Conservation (phyloP, 2,888 invertebrate species). For the Hyppa rectilinea region DNA sequence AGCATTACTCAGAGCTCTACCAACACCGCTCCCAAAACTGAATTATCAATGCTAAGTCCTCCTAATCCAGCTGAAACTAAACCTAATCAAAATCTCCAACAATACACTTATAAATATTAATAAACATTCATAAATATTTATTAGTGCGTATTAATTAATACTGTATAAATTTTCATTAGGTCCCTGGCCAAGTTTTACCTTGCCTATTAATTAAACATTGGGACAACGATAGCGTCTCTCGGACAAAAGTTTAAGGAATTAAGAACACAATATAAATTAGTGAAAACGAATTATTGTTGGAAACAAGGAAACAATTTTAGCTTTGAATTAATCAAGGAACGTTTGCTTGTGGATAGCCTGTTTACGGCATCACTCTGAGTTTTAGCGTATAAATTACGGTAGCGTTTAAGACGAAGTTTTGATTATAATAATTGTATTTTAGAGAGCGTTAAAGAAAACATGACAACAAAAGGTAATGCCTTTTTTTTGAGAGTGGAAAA, state of each 20-base stretch:
- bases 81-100: conserved; percentile 49
- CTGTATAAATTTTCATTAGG: conserved; percentile 75
- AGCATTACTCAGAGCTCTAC: neutral
- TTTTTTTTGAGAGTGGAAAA: too few species aligned
- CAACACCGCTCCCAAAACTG: neutral
- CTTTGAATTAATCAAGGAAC: conserved; percentile 63
- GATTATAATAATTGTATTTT: neutral
- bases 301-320: conserved; percentile 81
- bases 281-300: conserved; percentile 80
- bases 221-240: conserved; percentile 72
- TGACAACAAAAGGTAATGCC: too few species aligned
- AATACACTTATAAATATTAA: conserved; percentile 57
- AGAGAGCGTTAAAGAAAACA: neutral
- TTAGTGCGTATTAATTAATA: conserved; percentile 70
- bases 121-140: conserved; percentile 62
- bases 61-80: conserved; percentile 27
- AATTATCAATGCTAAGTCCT: conserved; percentile 19
- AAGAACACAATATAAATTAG: conserved; percentile 82
- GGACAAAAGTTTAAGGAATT: conserved; percentile 77
- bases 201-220: conserved; percentile 78
- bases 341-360: conserved; percentile 11
- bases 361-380: conserved; percentile 22
- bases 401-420: conserved; percentile 11
- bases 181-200: conserved; percentile 62
- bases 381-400: conserved; percentile 21